These are phyloP conservation scores for Lampropteryx suffumata DNA, from an alignment of 2,888 invertebrate genomes.

Conservation along the genomic window DNA sequence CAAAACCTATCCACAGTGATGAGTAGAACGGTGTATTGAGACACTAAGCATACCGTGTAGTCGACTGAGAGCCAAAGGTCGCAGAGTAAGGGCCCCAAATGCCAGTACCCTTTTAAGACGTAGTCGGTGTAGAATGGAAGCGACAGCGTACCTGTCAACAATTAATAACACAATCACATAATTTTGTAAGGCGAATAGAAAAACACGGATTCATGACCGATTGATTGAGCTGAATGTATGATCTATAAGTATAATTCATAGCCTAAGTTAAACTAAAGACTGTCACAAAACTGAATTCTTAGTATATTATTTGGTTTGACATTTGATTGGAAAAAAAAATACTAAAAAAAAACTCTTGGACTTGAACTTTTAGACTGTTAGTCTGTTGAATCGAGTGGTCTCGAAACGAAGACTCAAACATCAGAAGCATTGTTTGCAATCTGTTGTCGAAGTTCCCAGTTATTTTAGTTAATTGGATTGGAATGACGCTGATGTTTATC, in stretches of 20 bases:
- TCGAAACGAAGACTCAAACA: constrained; percentile 5
- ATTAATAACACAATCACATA: constrained; percentile 39
- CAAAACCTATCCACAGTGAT: constrained; percentile 99
- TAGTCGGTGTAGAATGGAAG: constrained; percentile 99
- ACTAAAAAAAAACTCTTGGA: no score
- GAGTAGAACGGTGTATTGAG: constrained; percentile 98
- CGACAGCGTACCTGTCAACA: constrained; percentile 92
- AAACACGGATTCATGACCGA: no score
- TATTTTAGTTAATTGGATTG: constrained; percentile 22
- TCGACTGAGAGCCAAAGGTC: constrained; percentile 99
- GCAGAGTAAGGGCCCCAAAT: constrained; percentile 96
- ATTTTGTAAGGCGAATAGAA: constrained; percentile 22
- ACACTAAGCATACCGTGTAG: constrained; percentile 99
- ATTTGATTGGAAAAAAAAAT: no score
- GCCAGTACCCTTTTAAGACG: constrained; percentile 98
- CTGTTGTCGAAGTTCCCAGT: constrained; percentile 22
- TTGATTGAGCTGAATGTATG: no score
- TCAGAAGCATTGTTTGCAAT: constrained; percentile 30
- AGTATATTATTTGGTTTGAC: no score
- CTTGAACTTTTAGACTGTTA: neutral
- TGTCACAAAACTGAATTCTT: no score
- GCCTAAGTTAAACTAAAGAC: no score
- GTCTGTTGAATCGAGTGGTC: constrained; percentile 20
- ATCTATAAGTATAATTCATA: no score
- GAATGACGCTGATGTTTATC: constrained; percentile 7